A percentile compares a stretch with the other conserved stretches of the same genome.
phyloP scores from a whole-genome alignment of 2,113 vertebrate genomes.

The Oreochromis aureus region DNA sequence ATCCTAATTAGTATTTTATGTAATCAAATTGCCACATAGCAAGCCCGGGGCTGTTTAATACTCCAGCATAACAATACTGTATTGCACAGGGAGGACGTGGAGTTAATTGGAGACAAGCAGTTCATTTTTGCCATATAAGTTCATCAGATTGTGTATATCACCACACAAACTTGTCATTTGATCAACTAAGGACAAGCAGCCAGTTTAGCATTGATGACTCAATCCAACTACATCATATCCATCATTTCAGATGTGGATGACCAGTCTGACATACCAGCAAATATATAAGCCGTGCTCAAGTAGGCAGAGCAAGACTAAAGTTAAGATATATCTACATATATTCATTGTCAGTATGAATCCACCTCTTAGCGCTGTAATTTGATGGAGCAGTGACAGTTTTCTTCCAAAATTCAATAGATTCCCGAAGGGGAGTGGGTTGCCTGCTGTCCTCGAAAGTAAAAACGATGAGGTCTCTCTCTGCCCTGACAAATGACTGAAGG shows the following conservation, averaged over 20 bases:
- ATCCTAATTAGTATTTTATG: not conserved
- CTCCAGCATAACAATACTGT: not conserved
- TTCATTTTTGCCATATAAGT: not conserved
- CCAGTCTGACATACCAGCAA: not conserved
- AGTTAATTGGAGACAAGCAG: not conserved
- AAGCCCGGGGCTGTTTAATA: not conserved
- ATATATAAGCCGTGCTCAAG: not conserved
- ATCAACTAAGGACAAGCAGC: not conserved
- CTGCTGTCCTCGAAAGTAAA: not conserved
- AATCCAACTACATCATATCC: not conserved
- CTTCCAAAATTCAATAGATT: not conserved
- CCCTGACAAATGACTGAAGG: not conserved
- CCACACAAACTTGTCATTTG: not conserved
- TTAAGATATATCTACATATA: not conserved
- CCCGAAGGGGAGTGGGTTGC: not conserved
- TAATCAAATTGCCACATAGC: not conserved
- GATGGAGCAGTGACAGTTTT: not conserved
- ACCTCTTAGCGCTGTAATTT: not conserved
- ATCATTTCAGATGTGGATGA: not conserved
- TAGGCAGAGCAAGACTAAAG: not conserved
- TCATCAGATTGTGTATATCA: not conserved
- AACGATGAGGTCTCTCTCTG: not conserved
- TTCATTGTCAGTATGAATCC: not conserved
- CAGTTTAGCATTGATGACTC: not conserved
- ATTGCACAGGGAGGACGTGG: accelerated